A percentile compares a stretch with the other conserved stretches of the same genome.
Evolutionary conservation across 2,113 vertebrate species (phyloP).

Genomic region (Laticauda laticaudata): DNA sequence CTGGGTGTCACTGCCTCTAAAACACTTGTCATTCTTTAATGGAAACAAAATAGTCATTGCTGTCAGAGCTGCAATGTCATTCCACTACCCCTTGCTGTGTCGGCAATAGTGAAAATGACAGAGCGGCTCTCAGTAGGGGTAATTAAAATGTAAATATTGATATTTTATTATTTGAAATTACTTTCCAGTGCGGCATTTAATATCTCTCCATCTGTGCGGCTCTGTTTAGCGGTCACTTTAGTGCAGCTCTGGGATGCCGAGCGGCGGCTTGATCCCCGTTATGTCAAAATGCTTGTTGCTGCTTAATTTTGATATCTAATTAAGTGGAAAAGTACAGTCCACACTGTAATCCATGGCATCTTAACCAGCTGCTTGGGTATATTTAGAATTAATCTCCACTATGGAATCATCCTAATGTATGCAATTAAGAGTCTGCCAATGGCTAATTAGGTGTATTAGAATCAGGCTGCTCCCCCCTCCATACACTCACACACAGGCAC

Average conservation of each 20-base stretch:
- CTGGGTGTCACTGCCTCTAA: constrained; percentile 78
- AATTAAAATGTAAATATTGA: constrained; percentile 99
- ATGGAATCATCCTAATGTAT: constrained; percentile 99
- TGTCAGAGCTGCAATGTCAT: constrained; percentile 81
- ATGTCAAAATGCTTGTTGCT: constrained; percentile 85
- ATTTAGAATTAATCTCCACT: constrained; percentile 99
- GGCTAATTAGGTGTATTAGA: constrained; percentile 99
- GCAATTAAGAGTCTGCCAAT: constrained; percentile 99
- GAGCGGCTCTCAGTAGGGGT: constrained; percentile 86
- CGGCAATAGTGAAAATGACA: constrained; percentile 85
- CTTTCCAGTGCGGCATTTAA: constrained; percentile 97
- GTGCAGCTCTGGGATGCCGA: constrained; percentile 82
- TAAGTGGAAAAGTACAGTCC: constrained; percentile 95
- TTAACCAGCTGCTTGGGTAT: constrained; percentile 96
- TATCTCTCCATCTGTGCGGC: constrained; percentile 98
- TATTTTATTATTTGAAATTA: constrained; percentile 99
- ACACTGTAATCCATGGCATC: constrained; percentile 89
- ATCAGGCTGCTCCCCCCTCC: constrained; percentile 71
- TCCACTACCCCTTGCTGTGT: constrained; percentile 79
- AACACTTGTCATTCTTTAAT: constrained; percentile 86
- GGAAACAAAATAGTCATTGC: constrained; percentile 85
- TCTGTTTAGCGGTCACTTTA: constrained; percentile 89
- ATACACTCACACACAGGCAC: constrained; percentile 49
- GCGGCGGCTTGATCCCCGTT: constrained; percentile 84
- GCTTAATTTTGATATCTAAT: constrained; percentile 95